Base-by-base conservation (phyloP, 2,888 invertebrate species). In the Cerceris rybyensis region DNA sequence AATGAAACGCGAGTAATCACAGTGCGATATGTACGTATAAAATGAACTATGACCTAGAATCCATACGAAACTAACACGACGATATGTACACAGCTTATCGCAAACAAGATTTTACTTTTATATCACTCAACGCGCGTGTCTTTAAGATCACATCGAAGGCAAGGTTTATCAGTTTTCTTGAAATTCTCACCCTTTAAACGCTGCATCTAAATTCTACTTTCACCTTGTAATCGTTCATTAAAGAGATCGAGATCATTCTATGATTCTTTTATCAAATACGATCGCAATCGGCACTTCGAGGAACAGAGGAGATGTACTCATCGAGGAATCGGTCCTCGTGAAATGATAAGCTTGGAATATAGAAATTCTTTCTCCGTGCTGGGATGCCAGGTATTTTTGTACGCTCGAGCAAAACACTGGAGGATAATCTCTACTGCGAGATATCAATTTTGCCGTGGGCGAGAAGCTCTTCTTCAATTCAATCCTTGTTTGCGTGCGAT, bases 291-390 rank as follows among this genome's bases (percentile, higher is more conserved):
- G 14, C 11, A 11, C 46, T 11, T 46, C n/a, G 9, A 43, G 28
- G 46, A 46, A n/a, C 13, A 39, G 13, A 17, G 66, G 55, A 17
- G 8, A 17, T 14, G 28, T 4, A 2, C 4, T 4, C 28, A 28
- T 28, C 4, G 9, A 6, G 13, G 11, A 61, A 63, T 43, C 54
- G 65, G 60, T 17, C 6, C n/a, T 2, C 54, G 71, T 7, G 43
- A 73, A 52, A 63, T 50, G 61, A 41, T 70, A 49, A 46, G 8
- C 39, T 28, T 28, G 59, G 60, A 66, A 49, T 49, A 52, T 52
- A 54, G 52, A 54, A 55, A 39, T 52, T 67, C 75, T 83, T 83
- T 80, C 83, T 80, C 83, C 83, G 83, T 80, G 83, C 83, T 57
- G 54, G 50, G 69, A 59, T 69, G 76, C 55, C 71, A 42, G 70